phyloP scores from a whole-genome alignment of 1,140 invertebrate species.

The Ladona fulva region DNA sequence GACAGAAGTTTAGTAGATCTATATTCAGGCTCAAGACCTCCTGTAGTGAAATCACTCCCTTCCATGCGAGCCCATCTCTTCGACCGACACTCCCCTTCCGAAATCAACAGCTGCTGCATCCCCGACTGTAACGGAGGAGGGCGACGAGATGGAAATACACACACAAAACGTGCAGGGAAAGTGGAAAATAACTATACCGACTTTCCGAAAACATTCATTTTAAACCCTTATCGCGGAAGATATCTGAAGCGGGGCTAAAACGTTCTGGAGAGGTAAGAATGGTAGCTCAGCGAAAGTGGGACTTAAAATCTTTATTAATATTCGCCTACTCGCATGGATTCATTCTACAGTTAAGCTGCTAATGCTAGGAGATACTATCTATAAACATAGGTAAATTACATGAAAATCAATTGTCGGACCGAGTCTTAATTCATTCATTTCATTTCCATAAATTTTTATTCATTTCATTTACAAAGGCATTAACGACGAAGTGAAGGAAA shows the following conservation, averaged over 20 bases:
- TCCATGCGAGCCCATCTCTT: background rate
- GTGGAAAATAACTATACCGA: background rate
- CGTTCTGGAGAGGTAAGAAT: background rate
- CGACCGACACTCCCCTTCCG: background rate
- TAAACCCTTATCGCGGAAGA: background rate
- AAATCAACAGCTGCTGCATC: slow-evolving; percentile 7
- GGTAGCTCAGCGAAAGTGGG: too few relatives aligned
- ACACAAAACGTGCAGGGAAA: background rate
- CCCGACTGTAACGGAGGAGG: background rate
- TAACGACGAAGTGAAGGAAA: too few relatives aligned
- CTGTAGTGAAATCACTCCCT: background rate
- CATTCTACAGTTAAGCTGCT: too few relatives aligned
- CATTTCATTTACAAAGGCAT: too few relatives aligned
- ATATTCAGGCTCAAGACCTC: background rate
- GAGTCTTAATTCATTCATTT: too few relatives aligned
- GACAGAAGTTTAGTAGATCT: slow-evolving; percentile 5
- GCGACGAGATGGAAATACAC: background rate
- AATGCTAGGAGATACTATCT: too few relatives aligned
- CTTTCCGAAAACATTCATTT: background rate
- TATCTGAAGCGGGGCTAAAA: background rate
- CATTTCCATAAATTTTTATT: too few relatives aligned
- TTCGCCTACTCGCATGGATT: too few relatives aligned
- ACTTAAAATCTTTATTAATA: too few relatives aligned
- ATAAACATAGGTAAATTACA: too few relatives aligned
- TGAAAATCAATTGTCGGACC: too few relatives aligned